A percentile compares a stretch with the other conserved stretches of the same genome.
Evolutionary conservation across 2,113 vertebrate genomes (phyloP).

Genomic region (Struthio camelus): DNA sequence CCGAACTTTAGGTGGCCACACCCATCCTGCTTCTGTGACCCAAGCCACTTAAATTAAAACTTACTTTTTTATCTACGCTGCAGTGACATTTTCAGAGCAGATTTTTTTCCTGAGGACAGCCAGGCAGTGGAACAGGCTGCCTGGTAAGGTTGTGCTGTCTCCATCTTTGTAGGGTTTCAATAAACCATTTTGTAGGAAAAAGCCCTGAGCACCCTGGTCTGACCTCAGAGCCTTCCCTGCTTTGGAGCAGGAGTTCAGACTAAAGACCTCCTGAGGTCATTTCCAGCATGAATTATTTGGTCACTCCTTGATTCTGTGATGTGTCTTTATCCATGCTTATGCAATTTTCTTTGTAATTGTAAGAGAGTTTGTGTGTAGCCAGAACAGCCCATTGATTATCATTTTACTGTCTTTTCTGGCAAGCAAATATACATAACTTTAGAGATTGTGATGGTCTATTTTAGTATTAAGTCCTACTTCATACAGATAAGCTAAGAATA

Average conservation of each 20-base stretch:
- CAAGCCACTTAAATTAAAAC: background rate
- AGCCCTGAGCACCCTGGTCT: background rate
- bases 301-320: background rate
- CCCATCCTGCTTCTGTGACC: background rate
- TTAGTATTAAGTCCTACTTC: background rate
- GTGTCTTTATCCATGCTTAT: background rate
- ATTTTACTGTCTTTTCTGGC: background rate
- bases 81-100: background rate
- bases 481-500: background rate
- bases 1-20: background rate
- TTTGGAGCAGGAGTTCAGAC: background rate
- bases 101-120: background rate
- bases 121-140: background rate
- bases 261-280: background rate
- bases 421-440: background rate
- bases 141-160: background rate
- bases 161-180: background rate
- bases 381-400: background rate
- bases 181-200: rapidly evolving
- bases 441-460: background rate
- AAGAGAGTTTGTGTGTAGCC: background rate
- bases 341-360: background rate
- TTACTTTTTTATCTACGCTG: background rate
- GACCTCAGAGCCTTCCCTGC: background rate
- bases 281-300: background rate